These are phyloP conservation scores for Alligator mississippiensis DNA, from an alignment of 2,113 vertebrate species.

Conservation along the genomic window DNA sequence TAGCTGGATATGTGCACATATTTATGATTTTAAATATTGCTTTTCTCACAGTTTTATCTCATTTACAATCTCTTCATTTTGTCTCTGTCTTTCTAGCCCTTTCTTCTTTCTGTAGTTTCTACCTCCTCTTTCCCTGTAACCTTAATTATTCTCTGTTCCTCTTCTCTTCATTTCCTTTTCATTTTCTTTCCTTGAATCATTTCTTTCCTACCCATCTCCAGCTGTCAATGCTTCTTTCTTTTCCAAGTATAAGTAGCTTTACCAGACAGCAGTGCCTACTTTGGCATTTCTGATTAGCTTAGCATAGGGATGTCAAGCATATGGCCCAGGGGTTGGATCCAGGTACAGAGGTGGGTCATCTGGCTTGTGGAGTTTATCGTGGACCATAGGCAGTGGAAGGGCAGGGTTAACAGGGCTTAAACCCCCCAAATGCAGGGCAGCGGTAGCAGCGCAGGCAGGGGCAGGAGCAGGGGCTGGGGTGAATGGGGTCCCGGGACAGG, in stretches of 20 bases:
- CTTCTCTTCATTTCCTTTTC: background rate
- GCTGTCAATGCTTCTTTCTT: rapidly evolving
- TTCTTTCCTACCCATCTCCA: background rate
- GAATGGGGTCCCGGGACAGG: too few relatives aligned
- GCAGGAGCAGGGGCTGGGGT: too few relatives aligned
- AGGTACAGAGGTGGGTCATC: too few relatives aligned
- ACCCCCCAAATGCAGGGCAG: too few relatives aligned
- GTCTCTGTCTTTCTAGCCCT: background rate
- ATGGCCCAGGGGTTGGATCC: too few relatives aligned
- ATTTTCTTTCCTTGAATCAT: background rate
- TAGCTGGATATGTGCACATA: background rate
- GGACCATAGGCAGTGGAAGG: too few relatives aligned
- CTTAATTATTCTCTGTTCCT: background rate
- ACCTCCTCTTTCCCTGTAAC: background rate
- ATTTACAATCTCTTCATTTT: constrained; percentile 1
- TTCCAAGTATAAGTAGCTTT: background rate
- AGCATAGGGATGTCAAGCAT: background rate
- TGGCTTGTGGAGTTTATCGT: too few relatives aligned
- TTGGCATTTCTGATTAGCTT: background rate
- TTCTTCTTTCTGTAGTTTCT: background rate
- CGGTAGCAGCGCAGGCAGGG: too few relatives aligned
- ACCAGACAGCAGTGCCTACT: background rate
- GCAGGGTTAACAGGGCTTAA: too few relatives aligned
- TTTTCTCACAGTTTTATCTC: rapidly evolving
- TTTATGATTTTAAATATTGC: background rate